Evolutionary conservation across 2,797 vertebrate species (phyloP).

Genomic region (Monodelphis domestica): DNA sequence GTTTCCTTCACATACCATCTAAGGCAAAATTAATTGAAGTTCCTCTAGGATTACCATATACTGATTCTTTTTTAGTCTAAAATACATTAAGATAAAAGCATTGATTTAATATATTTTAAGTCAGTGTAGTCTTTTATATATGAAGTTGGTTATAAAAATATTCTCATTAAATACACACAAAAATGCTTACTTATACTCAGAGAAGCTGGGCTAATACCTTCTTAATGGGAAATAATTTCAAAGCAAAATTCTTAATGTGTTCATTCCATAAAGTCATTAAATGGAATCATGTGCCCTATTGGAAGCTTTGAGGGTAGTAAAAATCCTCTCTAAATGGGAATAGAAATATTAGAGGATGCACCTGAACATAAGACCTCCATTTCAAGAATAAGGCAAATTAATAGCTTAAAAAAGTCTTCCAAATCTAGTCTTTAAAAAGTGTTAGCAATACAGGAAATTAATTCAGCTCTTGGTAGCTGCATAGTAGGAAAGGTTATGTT

Average conservation of each 20-base stretch:
- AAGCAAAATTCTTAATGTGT: not conserved
- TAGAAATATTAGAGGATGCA: not conserved
- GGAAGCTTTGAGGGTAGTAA: not conserved
- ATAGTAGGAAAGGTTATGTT: not conserved
- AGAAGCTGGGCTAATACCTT: not conserved
- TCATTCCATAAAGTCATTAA: not conserved
- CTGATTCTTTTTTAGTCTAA: not conserved
- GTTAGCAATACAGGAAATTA: not conserved
- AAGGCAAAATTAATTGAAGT: not conserved
- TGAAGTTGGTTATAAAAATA: not conserved
- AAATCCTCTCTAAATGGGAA: not conserved
- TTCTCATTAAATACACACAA: not conserved
- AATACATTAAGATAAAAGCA: conserved; percentile 8
- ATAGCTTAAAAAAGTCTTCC: not conserved
- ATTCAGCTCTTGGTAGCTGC: not conserved
- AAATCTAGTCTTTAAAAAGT: not conserved
- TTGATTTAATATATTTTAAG: conserved; percentile 2
- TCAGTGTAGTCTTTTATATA: not conserved
- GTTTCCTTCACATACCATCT: not conserved
- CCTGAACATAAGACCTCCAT: not conserved
- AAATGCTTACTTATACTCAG: not conserved
- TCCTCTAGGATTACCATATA: not conserved
- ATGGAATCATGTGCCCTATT: not conserved
- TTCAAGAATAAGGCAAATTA: not conserved
- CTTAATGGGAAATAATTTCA: not conserved